Percentiles rank a stretch among this genome's conserved stretches.
Conservation (phyloP, 2,797 vertebrate species). For the Hyperoplus immaculatus region DNA sequence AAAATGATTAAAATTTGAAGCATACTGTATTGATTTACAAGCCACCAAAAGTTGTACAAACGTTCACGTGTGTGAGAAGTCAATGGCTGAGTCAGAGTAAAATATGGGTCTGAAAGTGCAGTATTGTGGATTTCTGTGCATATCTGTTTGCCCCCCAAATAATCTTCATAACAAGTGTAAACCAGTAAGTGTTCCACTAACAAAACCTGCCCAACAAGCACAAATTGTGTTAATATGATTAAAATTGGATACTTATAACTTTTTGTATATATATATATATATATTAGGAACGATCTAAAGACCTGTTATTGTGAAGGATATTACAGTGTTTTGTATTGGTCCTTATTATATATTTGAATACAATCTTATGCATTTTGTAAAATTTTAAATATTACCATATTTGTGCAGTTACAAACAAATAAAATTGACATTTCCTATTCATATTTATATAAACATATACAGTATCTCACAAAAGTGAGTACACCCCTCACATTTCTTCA, state of each 20-base stretch:
- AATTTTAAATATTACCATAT: too few species aligned
- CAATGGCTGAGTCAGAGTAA: not conserved
- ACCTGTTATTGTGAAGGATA: too few species aligned
- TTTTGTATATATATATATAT: too few species aligned
- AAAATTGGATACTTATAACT: not conserved
- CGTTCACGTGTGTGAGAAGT: not conserved
- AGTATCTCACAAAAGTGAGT: too few species aligned
- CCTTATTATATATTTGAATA: not conserved
- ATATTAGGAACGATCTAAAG: too few species aligned
- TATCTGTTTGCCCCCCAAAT: not conserved
- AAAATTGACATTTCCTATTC: not conserved
- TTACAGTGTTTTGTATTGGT: not conserved
- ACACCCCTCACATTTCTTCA: too few species aligned
- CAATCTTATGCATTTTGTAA: not conserved
- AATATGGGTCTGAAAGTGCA: constrained; percentile 1
- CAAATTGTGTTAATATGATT: not conserved
- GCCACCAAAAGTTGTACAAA: not conserved
- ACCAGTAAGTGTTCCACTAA: not conserved
- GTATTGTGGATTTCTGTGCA: not conserved
- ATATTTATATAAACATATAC: not conserved
- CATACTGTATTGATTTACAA: not conserved
- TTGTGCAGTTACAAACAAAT: not conserved
- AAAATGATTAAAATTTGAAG: not conserved
- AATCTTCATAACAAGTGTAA: not conserved
- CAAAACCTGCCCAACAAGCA: not conserved